Evolutionary conservation across 2,113 vertebrate genomes (phyloP), one percentile per base, ranked within the genome.

Genomic region (Bambusicola thoracicus): DNA sequence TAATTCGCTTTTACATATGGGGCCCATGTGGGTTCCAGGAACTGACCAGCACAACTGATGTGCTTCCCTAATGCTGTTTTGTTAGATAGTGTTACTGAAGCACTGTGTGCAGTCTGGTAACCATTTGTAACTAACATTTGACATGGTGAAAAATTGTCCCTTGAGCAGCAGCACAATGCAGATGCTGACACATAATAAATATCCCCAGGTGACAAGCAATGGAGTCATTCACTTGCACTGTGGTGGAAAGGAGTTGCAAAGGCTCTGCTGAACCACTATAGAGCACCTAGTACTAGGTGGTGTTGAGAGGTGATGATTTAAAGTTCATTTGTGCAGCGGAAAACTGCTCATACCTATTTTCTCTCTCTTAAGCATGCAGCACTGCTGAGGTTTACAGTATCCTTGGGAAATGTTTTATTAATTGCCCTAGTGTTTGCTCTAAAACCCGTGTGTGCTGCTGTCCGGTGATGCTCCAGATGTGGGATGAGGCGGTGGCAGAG

Each of bases 191-290:
- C 3, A 8, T 41, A 2, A 0, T 49, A 58, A 69, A 34, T 59
- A 46, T 44, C 70, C 81, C 36, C 29, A 20, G 41, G 30, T 79
- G 62, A 62, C 1, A 25, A 68, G n/a, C 36, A 38, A 20, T 0
- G 0, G 18, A 24, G 32, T 61, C 24, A 3, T 24, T 70, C 15
- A 1, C 30, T 51, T 0, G 0, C 15, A 10, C 67, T 2, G 0
- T 15, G 43, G 30, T 21, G 22, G 20, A 48, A 80, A 61, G 55
- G 43, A 69, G 63, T 21, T 1, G 5, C 55, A 48, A 62, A 80
- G 56, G 17, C 78, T 87, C 68, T 83, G 38, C 55, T 6, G 55
- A 59, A 53, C 67, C 87, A 49, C 72, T 58, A 69, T 24, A 68
- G 82, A 76, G 48, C 40, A 73, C 40, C 49, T 70, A 19, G 18